Conservation (phyloP, 2,888 invertebrate genomes). For the Colletes collaris region DNA sequence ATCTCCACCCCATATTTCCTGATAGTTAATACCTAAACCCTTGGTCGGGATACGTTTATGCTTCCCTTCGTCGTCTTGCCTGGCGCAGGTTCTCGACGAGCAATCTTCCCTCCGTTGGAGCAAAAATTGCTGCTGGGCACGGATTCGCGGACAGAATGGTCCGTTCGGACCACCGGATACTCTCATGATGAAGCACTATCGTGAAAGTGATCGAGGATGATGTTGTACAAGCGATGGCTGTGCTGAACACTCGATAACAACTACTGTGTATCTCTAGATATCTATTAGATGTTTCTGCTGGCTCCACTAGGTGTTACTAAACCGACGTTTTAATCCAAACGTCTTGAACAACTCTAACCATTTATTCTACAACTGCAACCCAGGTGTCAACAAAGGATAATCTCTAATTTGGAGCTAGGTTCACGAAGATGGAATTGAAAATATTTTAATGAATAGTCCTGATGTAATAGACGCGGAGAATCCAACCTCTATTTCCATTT, state of each 20-base stretch:
- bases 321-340: too few species aligned
- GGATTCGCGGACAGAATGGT: neutral
- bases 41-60: neutral
- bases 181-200: neutral
- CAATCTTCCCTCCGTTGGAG: conserved; percentile 19
- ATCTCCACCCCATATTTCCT: conserved; percentile 11
- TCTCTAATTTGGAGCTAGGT: too few species aligned
- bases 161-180: neutral
- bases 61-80: neutral
- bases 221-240: neutral
- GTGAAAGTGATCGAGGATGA: neutral
- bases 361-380: too few species aligned
- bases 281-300: too few species aligned
- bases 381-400: too few species aligned
- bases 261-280: too few species aligned
- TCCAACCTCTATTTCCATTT: neutral
- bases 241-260: too few species aligned
- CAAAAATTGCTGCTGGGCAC: conserved; percentile 14
- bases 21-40: neutral
- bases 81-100: conserved; percentile 23
- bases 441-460: neutral
- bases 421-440: too few species aligned
- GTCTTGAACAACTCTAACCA: too few species aligned
- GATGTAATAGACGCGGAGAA: neutral
- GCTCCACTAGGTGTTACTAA: too few species aligned